A percentile compares a stretch with the other conserved stretches of the same genome.
Evolutionary conservation across 2,797 vertebrate genomes (phyloP).

Genomic region (Sebastes paucispinis): DNA sequence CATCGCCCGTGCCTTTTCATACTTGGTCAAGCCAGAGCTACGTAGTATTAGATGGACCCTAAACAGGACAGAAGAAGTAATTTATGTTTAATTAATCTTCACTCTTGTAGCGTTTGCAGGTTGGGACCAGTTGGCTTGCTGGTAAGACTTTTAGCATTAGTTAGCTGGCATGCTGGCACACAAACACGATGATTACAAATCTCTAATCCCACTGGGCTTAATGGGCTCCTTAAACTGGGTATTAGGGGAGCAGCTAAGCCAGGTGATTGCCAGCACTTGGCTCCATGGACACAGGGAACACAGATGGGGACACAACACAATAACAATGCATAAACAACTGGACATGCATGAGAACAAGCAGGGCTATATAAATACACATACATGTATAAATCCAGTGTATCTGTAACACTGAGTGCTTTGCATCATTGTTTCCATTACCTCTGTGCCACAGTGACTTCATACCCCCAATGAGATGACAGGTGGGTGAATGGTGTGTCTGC

Average conservation of each 20-base stretch:
- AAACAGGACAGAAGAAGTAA: background rate
- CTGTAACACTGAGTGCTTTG: slow-evolving; percentile 19
- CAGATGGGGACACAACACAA: slow-evolving; percentile 45
- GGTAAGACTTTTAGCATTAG: slow-evolving; percentile 53
- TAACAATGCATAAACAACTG: slow-evolving; percentile 46
- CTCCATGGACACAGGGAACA: slow-evolving; percentile 50
- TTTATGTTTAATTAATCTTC: background rate
- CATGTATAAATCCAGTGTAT: slow-evolving; percentile 28
- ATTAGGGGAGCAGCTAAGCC: slow-evolving; percentile 57
- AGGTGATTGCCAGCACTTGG: slow-evolving; percentile 50
- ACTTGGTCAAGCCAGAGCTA: background rate
- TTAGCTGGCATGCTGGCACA: slow-evolving; percentile 46
- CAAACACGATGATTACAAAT: slow-evolving; percentile 56
- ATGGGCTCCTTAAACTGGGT: slow-evolving; percentile 64
- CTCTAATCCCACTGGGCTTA: slow-evolving; percentile 64
- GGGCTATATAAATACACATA: slow-evolving; percentile 27
- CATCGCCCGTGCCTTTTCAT: background rate
- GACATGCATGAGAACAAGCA: slow-evolving; percentile 20
- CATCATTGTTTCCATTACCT: slow-evolving; percentile 49
- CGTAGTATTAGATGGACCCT: background rate
- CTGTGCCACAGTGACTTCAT: slow-evolving; percentile 14
- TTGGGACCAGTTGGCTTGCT: slow-evolving; percentile 26
- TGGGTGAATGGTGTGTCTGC: slow-evolving; percentile 25
- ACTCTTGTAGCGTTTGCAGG: slow-evolving; percentile 26
- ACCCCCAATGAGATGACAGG: slow-evolving; percentile 33